Evolutionary conservation across 2,797 vertebrate genomes (phyloP).

Genomic region (Macropus fuliginosus): DNA sequence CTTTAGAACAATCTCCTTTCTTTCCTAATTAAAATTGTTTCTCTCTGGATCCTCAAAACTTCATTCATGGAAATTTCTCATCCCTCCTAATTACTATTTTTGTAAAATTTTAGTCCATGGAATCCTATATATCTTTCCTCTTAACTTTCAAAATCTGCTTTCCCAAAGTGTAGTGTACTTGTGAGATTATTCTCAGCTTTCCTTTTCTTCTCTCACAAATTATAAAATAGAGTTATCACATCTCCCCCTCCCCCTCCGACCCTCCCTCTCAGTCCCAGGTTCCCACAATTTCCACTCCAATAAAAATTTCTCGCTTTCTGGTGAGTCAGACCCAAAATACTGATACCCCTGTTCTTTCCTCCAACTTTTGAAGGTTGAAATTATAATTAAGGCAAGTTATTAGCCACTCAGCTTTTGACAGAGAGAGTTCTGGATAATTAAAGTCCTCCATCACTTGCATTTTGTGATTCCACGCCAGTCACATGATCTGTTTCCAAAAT

Average conservation of each 20-base stretch:
- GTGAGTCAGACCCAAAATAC: no score
- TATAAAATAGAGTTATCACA: not conserved
- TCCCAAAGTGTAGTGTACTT: not conserved
- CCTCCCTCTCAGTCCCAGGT: not conserved
- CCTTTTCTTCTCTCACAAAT: not conserved
- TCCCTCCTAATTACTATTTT: not conserved
- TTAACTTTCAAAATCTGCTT: not conserved
- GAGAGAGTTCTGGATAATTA: not conserved
- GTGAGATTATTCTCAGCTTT: not conserved
- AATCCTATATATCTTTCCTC: not conserved
- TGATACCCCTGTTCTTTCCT: not conserved
- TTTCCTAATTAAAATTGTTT: not conserved
- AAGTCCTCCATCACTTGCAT: not conserved
- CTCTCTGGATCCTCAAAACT: not conserved
- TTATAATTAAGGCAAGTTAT: not conserved
- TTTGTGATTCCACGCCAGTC: not conserved
- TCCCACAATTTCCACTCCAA: not conserved
- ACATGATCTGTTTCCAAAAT: not conserved
- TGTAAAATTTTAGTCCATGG: not conserved
- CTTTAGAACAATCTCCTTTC: not conserved
- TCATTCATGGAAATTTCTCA: not conserved
- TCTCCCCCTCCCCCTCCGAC: rapidly evolving
- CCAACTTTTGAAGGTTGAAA: not conserved
- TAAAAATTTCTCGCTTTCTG: not conserved
- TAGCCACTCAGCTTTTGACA: not conserved